phyloP scores from a whole-genome alignment of 1,140 invertebrate species.

The Dermatophagoides farinae region DNA sequence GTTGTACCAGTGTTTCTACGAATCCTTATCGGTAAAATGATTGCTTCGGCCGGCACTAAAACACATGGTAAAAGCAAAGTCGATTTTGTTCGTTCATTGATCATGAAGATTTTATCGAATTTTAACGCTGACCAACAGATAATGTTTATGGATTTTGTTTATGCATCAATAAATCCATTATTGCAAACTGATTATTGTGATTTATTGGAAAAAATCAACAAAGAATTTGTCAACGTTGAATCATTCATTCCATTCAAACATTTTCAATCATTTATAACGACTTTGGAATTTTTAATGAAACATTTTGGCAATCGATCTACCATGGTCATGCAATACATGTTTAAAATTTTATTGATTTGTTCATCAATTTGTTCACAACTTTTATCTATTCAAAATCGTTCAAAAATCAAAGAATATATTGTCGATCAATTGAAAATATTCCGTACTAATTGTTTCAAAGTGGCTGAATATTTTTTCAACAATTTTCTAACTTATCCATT shows the following conservation, averaged over 20 bases:
- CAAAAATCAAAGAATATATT: slow-evolving; percentile 21
- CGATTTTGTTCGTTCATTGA: slow-evolving; percentile 43
- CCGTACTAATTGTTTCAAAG: slow-evolving; percentile 19
- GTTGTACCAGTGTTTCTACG: slow-evolving; percentile 57
- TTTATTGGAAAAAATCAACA: background rate
- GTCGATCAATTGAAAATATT: slow-evolving; percentile 42
- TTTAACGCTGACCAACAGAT: slow-evolving; percentile 52
- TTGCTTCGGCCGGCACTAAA: slow-evolving; percentile 42
- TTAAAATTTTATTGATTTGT: slow-evolving; percentile 49
- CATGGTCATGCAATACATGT: slow-evolving; percentile 40
- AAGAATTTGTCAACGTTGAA: background rate
- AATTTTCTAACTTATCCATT: slow-evolving; percentile 56
- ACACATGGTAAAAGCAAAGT: slow-evolving; percentile 48
- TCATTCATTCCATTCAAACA: slow-evolving; percentile 4
- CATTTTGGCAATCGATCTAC: slow-evolving; percentile 57
- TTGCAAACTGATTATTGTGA: slow-evolving; percentile 26
- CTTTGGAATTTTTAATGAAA: slow-evolving; percentile 51
- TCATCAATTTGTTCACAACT: slow-evolving; percentile 39
- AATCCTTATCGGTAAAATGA: slow-evolving; percentile 74
- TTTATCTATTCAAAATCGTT: slow-evolving; percentile 24
- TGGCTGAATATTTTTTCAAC: slow-evolving; percentile 41
- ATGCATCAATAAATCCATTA: slow-evolving; percentile 44
- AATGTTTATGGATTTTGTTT: slow-evolving; percentile 59
- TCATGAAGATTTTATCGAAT: slow-evolving; percentile 63
- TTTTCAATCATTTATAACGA: slow-evolving; percentile 11